phyloP scores from a whole-genome alignment of 92 coral and sea anemone species.

The Paragorgia papillata region DNA sequence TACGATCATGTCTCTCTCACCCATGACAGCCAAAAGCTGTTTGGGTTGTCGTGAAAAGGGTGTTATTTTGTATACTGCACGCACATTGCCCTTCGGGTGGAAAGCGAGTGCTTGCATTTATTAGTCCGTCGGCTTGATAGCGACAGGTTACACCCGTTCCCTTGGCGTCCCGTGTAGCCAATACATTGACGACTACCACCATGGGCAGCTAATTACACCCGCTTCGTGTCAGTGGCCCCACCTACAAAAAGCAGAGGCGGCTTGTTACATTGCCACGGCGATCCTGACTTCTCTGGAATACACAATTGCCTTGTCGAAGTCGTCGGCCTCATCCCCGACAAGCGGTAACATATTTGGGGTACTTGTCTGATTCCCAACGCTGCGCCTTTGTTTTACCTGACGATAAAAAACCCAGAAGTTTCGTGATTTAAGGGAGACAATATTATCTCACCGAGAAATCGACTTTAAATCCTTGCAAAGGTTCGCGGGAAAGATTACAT shows the following conservation, averaged over 20 bases:
- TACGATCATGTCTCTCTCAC: constrained; percentile 56
- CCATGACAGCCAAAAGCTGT: constrained; percentile 52
- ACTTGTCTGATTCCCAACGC: constrained; percentile 46
- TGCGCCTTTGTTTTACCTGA: constrained; percentile 56
- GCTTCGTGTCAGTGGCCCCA: constrained; percentile 29
- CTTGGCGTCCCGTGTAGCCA: constrained; percentile 54
- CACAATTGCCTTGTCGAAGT: constrained; percentile 41
- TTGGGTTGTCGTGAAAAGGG: constrained; percentile 61
- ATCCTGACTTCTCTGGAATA: constrained; percentile 59
- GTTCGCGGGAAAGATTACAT: constrained; percentile 59
- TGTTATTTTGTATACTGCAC: constrained; percentile 52
- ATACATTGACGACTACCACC: constrained; percentile 64
- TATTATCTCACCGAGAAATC: constrained; percentile 31
- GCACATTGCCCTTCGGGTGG: constrained; percentile 66
- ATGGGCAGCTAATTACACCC: constrained; percentile 53
- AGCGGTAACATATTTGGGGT: constrained; percentile 48
- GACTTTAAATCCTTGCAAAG: constrained; percentile 42
- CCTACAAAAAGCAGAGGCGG: constrained; percentile 52
- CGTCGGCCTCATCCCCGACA: no score
- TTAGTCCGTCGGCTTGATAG: constrained; percentile 52
- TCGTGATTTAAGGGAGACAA: constrained; percentile 44
- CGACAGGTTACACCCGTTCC: constrained; percentile 48
- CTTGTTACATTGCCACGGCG: constrained; percentile 55
- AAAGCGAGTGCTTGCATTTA: constrained; percentile 63
- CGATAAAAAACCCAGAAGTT: constrained; percentile 49